Evolutionary conservation across 2,888 invertebrate genomes (phyloP).

Genomic region (Chaitophorus viminalis): DNA sequence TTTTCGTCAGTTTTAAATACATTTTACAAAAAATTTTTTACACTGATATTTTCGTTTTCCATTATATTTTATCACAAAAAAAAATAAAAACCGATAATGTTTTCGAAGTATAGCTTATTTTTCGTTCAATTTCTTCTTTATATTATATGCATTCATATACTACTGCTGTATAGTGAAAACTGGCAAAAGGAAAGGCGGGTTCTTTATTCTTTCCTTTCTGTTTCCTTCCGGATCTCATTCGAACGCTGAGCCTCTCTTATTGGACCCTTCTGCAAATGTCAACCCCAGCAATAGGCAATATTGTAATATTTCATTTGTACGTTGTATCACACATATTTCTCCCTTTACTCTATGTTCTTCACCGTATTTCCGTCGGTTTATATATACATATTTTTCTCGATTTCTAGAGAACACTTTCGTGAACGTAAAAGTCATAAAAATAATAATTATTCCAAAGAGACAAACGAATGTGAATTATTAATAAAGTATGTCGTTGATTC

Average conservation of each 20-base stretch:
- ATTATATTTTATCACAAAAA: background rate
- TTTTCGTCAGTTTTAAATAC: background rate
- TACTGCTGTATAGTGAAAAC: constrained; percentile 21
- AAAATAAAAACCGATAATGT: constrained; percentile 1
- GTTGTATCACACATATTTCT: constrained; percentile 2
- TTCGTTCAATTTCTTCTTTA: constrained; percentile 13
- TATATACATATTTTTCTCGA: background rate
- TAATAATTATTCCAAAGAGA: background rate
- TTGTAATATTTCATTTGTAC: constrained; percentile 59
- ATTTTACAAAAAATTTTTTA: background rate
- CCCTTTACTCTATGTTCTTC: background rate
- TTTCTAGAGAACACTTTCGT: background rate
- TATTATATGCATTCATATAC: background rate
- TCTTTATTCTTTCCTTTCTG: constrained; percentile 60
- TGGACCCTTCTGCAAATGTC: constrained; percentile 59
- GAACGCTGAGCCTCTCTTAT: constrained; percentile 38
- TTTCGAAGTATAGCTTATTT: constrained; percentile 3
- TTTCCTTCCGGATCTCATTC: constrained; percentile 60
- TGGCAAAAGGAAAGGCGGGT: constrained; percentile 26
- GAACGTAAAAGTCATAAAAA: background rate
- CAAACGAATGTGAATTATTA: background rate
- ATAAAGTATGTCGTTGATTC: background rate
- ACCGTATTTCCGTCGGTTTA: constrained; percentile 4
- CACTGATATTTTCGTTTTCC: background rate
- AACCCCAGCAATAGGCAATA: constrained; percentile 54